Conservation (phyloP, 2,113 vertebrate species). For the Xenotilapia caudafasciata region DNA sequence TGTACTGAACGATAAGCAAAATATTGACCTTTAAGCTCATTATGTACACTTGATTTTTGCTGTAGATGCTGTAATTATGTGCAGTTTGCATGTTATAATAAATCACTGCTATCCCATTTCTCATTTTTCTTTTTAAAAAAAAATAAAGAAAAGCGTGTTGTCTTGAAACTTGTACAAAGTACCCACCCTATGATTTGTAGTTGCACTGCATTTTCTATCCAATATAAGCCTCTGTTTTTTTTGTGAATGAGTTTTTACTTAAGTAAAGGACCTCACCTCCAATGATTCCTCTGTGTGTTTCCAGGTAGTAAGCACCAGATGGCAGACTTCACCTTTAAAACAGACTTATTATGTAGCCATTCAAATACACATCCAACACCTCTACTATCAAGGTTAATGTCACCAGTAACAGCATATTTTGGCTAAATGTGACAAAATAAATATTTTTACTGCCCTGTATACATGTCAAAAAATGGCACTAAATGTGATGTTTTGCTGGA, state of each 20-base stretch:
- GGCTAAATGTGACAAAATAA: not conserved
- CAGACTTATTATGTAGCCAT: not conserved
- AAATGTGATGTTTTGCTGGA: not conserved
- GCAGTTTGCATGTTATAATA: not conserved
- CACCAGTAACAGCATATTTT: not conserved
- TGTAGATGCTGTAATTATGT: not conserved
- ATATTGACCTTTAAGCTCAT: not conserved
- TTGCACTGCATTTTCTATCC: not conserved
- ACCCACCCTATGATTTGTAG: not conserved
- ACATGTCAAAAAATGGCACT: not conserved
- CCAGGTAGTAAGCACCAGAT: not conserved
- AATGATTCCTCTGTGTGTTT: not conserved
- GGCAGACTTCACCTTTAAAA: slow-evolving; percentile 2
- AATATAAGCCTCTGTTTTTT: not conserved
- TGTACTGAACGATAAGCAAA: not conserved
- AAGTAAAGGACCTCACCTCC: not conserved
- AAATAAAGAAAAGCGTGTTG: not conserved
- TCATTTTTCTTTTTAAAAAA: not conserved
- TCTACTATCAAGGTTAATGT: not conserved
- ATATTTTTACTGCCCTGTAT: not conserved
- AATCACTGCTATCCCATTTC: not conserved
- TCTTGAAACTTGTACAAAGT: not conserved
- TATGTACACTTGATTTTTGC: not conserved
- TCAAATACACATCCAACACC: not conserved
- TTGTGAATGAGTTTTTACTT: not conserved